These are phyloP conservation scores for Microtus richardsoni DNA, from an alignment of 2,113 vertebrate genomes.

Conservation along the genomic window DNA sequence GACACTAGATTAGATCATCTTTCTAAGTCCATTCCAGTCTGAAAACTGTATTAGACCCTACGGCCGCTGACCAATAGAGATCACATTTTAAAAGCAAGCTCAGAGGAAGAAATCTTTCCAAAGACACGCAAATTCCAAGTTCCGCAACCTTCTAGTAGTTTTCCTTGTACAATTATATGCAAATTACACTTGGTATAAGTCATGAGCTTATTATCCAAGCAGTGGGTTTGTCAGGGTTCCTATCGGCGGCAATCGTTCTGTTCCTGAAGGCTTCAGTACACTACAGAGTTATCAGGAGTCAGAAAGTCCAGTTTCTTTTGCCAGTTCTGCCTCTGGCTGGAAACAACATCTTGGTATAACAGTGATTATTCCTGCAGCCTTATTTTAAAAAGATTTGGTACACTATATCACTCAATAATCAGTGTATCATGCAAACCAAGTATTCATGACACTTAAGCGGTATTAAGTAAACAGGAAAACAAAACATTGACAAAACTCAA, in stretches of 20 bases:
- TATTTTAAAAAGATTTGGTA: neutral
- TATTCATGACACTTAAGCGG: neutral
- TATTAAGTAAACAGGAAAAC: neutral
- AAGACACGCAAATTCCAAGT: neutral
- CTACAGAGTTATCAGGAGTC: neutral
- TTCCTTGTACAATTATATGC: slow-evolving; percentile 49
- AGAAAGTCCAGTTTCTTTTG: slow-evolving; percentile 59
- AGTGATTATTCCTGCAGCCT: neutral
- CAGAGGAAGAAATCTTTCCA: slow-evolving; percentile 15
- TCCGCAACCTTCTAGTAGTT: neutral
- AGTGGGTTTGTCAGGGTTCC: neutral
- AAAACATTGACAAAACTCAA: slow-evolving; percentile 5
- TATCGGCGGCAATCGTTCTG: neutral
- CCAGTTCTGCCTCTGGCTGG: slow-evolving; percentile 34
- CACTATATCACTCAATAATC: slow-evolving; percentile 8
- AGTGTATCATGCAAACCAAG: neutral
- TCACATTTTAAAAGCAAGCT: slow-evolving; percentile 37
- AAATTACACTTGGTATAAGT: slow-evolving; percentile 1
- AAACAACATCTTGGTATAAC: slow-evolving; percentile 35
- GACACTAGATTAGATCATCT: slow-evolving; percentile 49
- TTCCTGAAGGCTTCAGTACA: slow-evolving; percentile 9
- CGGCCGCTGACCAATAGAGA: neutral
- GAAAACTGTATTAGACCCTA: slow-evolving; percentile 12
- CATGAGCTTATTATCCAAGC: neutral
- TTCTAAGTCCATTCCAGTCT: neutral